Evolutionary conservation across 2,888 invertebrate species (phyloP).

Genomic region (Mythimna lalbum): DNA sequence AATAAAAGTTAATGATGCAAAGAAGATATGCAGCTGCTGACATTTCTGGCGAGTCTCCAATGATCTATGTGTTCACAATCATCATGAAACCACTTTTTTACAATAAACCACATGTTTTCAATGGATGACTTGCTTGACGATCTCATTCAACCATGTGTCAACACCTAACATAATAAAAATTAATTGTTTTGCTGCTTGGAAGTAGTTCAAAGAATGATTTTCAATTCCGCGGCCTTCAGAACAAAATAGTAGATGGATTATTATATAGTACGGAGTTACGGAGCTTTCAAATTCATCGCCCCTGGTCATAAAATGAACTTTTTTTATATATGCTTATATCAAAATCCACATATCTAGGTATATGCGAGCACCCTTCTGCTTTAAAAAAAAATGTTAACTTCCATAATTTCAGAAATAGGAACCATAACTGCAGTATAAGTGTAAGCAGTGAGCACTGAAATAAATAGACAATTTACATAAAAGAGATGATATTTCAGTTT

Average conservation of each 20-base stretch:
- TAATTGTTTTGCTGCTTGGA: slow-evolving; percentile 19
- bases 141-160: slow-evolving; percentile 32
- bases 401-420: not conserved
- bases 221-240: not conserved
- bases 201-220: slow-evolving; percentile 12
- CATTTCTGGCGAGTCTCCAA: slow-evolving; percentile 47
- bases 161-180: slow-evolving; percentile 24
- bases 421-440: too few relatives aligned
- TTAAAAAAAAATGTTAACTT: not conserved
- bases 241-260: not conserved
- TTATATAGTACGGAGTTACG: too few relatives aligned
- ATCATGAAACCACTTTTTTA: slow-evolving; percentile 36
- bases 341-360: not conserved
- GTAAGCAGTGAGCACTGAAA: too few relatives aligned
- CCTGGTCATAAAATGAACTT: not conserved
- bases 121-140: slow-evolving; percentile 25
- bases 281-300: not conserved
- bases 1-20: slow-evolving; percentile 38
- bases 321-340: not conserved
- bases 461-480: slow-evolving; percentile 11
- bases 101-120: slow-evolving; percentile 17
- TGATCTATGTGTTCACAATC: slow-evolving; percentile 25
- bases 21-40: slow-evolving; percentile 29
- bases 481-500: slow-evolving; percentile 62
- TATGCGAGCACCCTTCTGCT: too few relatives aligned